Evolutionary conservation across 2,113 vertebrate species (phyloP).

Genomic region (Xiphophorus maculatus): DNA sequence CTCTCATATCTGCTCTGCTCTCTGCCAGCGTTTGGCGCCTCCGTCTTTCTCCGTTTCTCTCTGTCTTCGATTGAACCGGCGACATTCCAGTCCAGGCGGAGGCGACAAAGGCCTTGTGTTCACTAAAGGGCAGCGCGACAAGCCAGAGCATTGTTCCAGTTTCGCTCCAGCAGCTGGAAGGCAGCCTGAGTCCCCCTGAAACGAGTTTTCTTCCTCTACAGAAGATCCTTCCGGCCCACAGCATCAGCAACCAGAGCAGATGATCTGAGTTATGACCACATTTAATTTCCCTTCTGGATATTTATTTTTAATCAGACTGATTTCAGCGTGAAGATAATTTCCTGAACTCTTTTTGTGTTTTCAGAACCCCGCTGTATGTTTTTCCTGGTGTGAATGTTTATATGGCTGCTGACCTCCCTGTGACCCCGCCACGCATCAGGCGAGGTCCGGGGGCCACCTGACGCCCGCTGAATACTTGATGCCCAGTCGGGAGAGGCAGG

Average conservation of each 20-base stretch:
- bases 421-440: constrained; percentile 11
- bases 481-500: constrained; percentile 25
- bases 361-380: neutral
- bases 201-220: neutral
- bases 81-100: constrained; percentile 52
- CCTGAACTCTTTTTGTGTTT: too few species aligned
- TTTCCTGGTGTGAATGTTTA: neutral
- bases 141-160: constrained; percentile 42
- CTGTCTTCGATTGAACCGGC: constrained; percentile 42
- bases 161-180: constrained; percentile 40
- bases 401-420: neutral
- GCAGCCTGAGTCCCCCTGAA: constrained; percentile 20
- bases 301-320: too few species aligned
- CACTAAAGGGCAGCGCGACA: constrained; percentile 63
- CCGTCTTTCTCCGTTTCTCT: constrained; percentile 17
- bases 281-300: too few species aligned
- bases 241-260: too few species aligned
- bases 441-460: constrained; percentile 57
- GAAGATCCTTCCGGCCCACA: too few species aligned
- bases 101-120: constrained; percentile 57
- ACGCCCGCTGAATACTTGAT: constrained; percentile 61
- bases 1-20: neutral
- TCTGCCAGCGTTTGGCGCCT: constrained; percentile 1
- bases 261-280: too few species aligned
- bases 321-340: too few species aligned